phyloP scores from a whole-genome alignment of 2,888 invertebrate genomes.

The Escarpia spicata region DNA sequence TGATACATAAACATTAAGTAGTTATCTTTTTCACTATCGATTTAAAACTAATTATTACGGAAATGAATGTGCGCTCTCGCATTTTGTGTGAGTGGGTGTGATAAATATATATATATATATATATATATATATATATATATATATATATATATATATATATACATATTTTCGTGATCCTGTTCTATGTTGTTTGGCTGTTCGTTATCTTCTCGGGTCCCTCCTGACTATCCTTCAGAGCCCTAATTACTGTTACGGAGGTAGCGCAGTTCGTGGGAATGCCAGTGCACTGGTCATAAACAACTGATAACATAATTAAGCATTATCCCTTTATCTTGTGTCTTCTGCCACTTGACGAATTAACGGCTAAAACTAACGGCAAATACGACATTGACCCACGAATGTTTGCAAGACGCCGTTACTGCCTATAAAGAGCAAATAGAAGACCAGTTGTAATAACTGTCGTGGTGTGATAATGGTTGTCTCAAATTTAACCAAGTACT shows the following conservation, averaged over 20 bases:
- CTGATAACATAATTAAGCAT: constrained; percentile 16
- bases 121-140: background rate
- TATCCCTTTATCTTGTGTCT: background rate
- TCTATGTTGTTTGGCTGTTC: background rate
- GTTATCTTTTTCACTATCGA: too few relatives aligned
- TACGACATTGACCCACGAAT: background rate
- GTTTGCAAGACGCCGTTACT: background rate
- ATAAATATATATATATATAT: too few relatives aligned
- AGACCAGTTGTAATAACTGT: background rate
- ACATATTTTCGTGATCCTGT: background rate
- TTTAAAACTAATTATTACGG: too few relatives aligned
- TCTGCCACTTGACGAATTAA: constrained; percentile 16
- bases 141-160: background rate
- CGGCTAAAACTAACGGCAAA: background rate
- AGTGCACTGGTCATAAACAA: background rate
- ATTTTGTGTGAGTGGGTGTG: too few relatives aligned
- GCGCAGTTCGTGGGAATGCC: background rate
- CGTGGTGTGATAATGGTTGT: background rate
- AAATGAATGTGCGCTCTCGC: too few relatives aligned
- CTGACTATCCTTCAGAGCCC: background rate
- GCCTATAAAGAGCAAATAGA: background rate
- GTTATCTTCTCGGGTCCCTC: background rate
- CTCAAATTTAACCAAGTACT: background rate
- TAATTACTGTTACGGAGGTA: background rate
- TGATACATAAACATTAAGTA: too few relatives aligned